These are phyloP conservation scores for Phalloptychus januarius DNA, from an alignment of 2,797 vertebrate species.

Conservation along the genomic window DNA sequence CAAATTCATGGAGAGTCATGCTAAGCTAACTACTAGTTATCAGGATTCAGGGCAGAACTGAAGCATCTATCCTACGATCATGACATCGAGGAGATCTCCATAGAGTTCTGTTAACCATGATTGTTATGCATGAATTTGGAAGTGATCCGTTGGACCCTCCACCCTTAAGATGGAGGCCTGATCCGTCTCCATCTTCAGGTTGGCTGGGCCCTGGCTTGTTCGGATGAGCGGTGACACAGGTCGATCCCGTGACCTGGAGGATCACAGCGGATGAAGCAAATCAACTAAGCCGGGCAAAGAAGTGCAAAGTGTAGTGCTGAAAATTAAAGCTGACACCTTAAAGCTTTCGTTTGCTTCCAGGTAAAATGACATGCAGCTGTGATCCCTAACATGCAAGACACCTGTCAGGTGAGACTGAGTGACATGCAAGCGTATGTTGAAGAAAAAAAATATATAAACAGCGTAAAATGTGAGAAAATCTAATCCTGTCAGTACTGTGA, in stretches of 20 bases:
- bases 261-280: constrained; percentile 50
- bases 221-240: constrained; percentile 29
- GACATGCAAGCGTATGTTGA: background rate
- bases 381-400: background rate
- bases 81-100: background rate
- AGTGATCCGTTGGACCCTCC: background rate
- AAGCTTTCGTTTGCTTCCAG: constrained; percentile 39
- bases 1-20: background rate
- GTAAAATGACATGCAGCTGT: background rate
- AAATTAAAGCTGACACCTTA: constrained; percentile 60
- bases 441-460: background rate
- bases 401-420: background rate
- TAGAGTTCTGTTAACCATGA: background rate
- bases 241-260: constrained; percentile 34
- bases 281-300: constrained; percentile 37
- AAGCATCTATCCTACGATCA: background rate
- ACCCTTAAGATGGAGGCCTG: background rate
- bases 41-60: background rate
- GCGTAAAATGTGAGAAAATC: background rate
- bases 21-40: background rate
- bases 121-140: background rate
- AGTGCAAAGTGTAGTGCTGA: constrained; percentile 31
- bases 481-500: background rate
- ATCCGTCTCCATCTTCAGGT: background rate
- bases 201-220: constrained; percentile 1